Conservation (phyloP, 1,140 invertebrate species). For the Macrobrachium nipponense region DNA sequence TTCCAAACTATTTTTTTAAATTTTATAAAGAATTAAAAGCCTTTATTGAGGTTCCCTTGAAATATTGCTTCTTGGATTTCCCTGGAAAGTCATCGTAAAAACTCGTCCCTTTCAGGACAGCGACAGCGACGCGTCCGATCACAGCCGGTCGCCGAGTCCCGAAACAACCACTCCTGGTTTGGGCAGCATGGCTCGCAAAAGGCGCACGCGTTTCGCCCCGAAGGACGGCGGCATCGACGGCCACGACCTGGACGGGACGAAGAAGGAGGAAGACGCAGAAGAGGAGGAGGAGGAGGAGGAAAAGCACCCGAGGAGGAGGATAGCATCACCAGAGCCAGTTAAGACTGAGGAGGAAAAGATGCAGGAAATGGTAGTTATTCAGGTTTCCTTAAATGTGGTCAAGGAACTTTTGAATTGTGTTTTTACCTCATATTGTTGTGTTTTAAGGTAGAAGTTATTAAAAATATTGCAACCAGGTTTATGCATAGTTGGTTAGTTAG, state of each 20-base stretch:
- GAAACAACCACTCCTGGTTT: conserved; percentile 21
- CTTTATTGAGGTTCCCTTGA: too few species aligned
- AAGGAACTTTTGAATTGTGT: too few species aligned
- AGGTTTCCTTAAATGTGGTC: too few species aligned
- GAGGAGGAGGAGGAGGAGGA: conserved; percentile 37
- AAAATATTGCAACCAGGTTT: too few species aligned
- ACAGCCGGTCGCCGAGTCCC: conserved; percentile 35
- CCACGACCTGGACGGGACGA: conserved; percentile 11
- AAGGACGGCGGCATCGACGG: conserved; percentile 5
- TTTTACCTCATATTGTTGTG: too few species aligned
- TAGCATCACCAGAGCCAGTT: conserved; percentile 43
- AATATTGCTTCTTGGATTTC: too few species aligned
- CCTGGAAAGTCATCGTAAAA: too few species aligned
- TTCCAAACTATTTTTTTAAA: too few species aligned
- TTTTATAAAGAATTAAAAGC: too few species aligned
- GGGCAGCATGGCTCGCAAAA: conserved; percentile 27
- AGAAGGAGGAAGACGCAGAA: conserved; percentile 44
- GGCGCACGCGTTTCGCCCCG: conserved; percentile 44
- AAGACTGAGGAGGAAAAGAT: conserved; percentile 63
- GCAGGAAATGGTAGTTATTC: conserved; percentile 57
- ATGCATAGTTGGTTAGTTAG: too few species aligned
- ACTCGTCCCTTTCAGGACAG: conserved; percentile 69
- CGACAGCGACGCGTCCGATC: conserved; percentile 69
- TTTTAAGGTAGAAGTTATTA: too few species aligned
- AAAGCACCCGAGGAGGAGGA: conserved; percentile 24